Evolutionary conservation across 2,888 invertebrate species (phyloP), one percentile per base, ranked within the genome.

Genomic region (Trissolcus brochymenae): DNA sequence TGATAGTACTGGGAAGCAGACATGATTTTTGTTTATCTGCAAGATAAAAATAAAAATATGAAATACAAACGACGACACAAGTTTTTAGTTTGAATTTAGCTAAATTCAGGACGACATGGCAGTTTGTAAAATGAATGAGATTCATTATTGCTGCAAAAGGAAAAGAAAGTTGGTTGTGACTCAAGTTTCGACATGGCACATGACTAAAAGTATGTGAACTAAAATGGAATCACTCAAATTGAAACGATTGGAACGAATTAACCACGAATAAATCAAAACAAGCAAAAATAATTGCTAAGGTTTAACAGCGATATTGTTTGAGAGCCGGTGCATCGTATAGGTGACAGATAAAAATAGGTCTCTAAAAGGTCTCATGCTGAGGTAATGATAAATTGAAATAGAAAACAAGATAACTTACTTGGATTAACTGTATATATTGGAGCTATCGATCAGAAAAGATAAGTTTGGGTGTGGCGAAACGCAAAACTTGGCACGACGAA

Each of bases 401-500:
- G 16, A 16, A 46, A 46, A n/a, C 16, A 46, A 46, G 16, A n/a
- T 16, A n/a, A 16, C 46, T 16, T 16, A 46, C n/a, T 46, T n/a
- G 16, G 16, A 11, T 16, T 6, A 6, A 46, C 46, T 46, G 46
- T n/a, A n/a, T n/a, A n/a, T n/a, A 16, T 46, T 13, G 6, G 53
- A 46, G 43, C 35, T 72, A 72, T 72, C 53, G 72, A 72, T 72
- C 60, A 60, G 35, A 64, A 61, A 50, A 56, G 51, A 53, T 60
- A 50, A 66, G 67, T 67, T 67, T 67, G 74, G 74, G 74, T 67
- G 74, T 74, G 74, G 74, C 74, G 73, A 50, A 51, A 50, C 57
- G 53, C 19, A 25, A 66, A 75, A 68, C 53, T 75, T 75, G 67
- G 67, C 75, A 75, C 74, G 9, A 6, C 13, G 16, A 59, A 21